These are phyloP conservation scores for Tautogolabrus adspersus DNA, from an alignment of 2,113 vertebrate genomes.

Conservation along the genomic window DNA sequence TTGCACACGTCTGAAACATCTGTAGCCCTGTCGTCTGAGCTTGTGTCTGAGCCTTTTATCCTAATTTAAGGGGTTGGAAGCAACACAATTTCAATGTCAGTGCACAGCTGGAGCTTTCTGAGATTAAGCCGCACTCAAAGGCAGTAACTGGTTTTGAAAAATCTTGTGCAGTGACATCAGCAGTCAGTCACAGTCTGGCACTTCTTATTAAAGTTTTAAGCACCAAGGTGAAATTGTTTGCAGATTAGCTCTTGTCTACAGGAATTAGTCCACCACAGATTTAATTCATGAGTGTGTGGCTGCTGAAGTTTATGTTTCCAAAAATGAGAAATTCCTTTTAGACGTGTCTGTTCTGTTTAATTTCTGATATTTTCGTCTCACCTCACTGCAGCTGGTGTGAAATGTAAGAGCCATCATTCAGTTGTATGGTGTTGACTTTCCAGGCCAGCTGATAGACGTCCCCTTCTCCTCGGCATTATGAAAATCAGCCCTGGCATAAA, in stretches of 20 bases:
- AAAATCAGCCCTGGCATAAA: constrained; percentile 29
- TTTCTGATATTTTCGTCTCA: constrained; percentile 24
- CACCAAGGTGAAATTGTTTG: constrained; percentile 37
- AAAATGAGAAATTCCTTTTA: background rate
- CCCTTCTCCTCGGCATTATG: constrained; percentile 21
- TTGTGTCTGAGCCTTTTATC: constrained; percentile 21
- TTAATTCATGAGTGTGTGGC: constrained; percentile 7
- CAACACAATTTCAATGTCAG: constrained; percentile 36
- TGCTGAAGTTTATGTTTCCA: constrained; percentile 5
- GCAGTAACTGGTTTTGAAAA: constrained; percentile 5
- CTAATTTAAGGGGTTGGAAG: constrained; percentile 19
- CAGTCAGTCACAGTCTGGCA: constrained; percentile 24
- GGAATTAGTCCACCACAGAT: constrained; percentile 26
- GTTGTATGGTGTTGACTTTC: constrained; percentile 43
- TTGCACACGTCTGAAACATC: background rate
- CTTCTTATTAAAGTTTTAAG: constrained; percentile 27
- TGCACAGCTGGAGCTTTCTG: constrained; percentile 36
- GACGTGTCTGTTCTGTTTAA: constrained; percentile 31
- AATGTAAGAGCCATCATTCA: constrained; percentile 31
- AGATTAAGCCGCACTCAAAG: constrained; percentile 42
- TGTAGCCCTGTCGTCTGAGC: background rate
- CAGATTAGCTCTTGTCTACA: constrained; percentile 24
- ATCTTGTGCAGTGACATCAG: constrained; percentile 29
- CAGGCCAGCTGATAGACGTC: constrained; percentile 25
- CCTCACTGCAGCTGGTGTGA: constrained; percentile 19